Conservation (phyloP, 2,888 invertebrate species). For the Hymenopus coronatus region DNA sequence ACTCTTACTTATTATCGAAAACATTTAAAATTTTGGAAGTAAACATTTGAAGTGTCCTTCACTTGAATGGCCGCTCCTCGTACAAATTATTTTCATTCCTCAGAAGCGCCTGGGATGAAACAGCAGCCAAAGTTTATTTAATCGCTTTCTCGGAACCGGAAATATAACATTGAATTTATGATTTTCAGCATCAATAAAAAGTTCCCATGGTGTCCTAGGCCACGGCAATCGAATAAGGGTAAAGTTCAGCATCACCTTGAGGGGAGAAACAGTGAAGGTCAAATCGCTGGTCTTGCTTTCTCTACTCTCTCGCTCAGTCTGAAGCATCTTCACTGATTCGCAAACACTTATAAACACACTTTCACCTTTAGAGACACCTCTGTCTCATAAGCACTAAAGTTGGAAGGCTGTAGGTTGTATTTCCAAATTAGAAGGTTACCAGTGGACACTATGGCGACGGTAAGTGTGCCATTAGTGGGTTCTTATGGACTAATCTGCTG, state of each 20-base stretch:
- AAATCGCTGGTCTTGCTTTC: not conserved
- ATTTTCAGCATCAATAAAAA: not conserved
- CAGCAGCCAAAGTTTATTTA: not conserved
- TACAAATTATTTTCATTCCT: too few relatives aligned
- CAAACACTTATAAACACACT: not conserved
- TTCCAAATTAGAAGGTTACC: too few relatives aligned
- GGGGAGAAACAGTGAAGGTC: not conserved
- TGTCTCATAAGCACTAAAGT: not conserved
- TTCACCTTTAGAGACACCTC: not conserved
- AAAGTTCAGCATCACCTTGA: not conserved
- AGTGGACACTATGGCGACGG: too few relatives aligned
- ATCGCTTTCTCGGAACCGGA: not conserved
- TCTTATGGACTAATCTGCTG: too few relatives aligned
- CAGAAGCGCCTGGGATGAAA: too few relatives aligned
- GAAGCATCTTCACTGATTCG: not conserved
- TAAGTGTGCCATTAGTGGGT: too few relatives aligned
- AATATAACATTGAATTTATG: not conserved
- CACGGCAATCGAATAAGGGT: not conserved
- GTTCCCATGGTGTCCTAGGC: not conserved
- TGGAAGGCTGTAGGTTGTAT: too few relatives aligned
- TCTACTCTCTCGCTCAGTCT: not conserved
- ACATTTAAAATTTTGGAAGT: too few relatives aligned
- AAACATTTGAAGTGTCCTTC: too few relatives aligned
- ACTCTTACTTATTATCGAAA: too few relatives aligned
- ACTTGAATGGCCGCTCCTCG: too few relatives aligned